Base-by-base conservation (phyloP, 1,140 invertebrate genomes). In the Formica exsecta region DNA sequence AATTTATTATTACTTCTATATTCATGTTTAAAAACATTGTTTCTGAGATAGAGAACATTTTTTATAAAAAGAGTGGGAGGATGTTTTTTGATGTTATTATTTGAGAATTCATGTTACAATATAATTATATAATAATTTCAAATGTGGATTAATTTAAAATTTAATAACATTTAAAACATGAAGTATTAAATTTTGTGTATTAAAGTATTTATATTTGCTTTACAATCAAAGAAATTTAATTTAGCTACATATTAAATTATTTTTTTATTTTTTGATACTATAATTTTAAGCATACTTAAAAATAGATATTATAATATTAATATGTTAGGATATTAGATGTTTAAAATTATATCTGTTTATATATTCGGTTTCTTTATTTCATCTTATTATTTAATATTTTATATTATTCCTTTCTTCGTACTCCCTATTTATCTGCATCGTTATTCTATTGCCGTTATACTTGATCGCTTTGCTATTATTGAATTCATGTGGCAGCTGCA, bases 401-500 rank as follows among this genome's bases (percentile, higher is more conserved):
- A 41, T 61, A 48, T 73, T 59, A 44, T 19, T 22, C 2, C 19
- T 25, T 57, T n/a, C 13, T 44, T 48, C 22, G 6, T 29, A 5
- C 19, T 51, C 13, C 3, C 3, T 51, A 19, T 13, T 51, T 66
- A 62, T 5, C 44, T 57, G 59, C 65, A 71, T 62, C 2, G 29
- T 83, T 74, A 83, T 74, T 73, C 19, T n/a, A 19, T 62, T 48
- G 38, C 29, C 38, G 32, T 83, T 83, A 83, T 54, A 83, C 38
- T 29, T 36, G 68, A 83, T 83, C 38, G 68, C 79, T 81, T 44
- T 73, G 54, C 25, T 59, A 44, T 25, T 61, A 83, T 41, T 48
- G 57, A 44, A 83, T 83, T 83, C 68, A 83, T 62, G n/a, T 73
- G 68, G 68, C 79, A 83, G 38, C 68, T 74, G 79, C 68, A 29